Conservation (phyloP, 2,888 invertebrate genomes). For the Pyrrhia umbra region DNA sequence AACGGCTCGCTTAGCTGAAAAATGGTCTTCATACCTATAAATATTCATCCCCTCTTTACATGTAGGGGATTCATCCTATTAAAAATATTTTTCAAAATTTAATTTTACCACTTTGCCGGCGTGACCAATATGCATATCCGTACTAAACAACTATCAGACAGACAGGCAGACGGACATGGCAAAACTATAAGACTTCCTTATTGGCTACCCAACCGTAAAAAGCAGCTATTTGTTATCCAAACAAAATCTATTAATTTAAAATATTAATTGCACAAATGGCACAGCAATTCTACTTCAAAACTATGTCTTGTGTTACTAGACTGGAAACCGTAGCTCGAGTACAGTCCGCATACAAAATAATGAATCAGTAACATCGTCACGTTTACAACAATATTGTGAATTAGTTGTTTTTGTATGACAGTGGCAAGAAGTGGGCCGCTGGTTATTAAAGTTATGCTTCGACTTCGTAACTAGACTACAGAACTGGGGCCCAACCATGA, state of each 20-base stretch:
- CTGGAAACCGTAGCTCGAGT: conserved; percentile 30
- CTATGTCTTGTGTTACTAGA: conserved; percentile 23
- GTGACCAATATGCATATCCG: too few species aligned
- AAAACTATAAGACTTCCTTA: too few species aligned
- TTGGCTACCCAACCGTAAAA: neutral
- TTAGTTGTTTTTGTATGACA: conserved; percentile 41
- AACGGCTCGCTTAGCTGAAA: too few species aligned
- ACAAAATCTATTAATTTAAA: conserved; percentile 17
- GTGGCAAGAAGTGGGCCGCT: conserved; percentile 26
- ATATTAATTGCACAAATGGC: conserved; percentile 52
- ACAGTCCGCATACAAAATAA: conserved; percentile 54
- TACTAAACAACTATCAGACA: too few species aligned
- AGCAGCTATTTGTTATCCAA: neutral
- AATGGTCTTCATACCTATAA: too few species aligned
- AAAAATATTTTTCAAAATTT: too few species aligned
- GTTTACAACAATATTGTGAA: conserved; percentile 43
- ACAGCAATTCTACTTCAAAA: conserved; percentile 35
- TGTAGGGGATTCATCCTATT: too few species aligned
- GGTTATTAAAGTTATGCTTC: conserved; percentile 41
- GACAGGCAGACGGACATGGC: too few species aligned
- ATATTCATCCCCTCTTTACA: too few species aligned
- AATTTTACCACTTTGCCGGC: too few species aligned
- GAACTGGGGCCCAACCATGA: too few species aligned
- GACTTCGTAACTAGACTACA: conserved; percentile 24
- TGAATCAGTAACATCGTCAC: conserved; percentile 43